Evolutionary conservation across 2,888 invertebrate species (phyloP), one percentile per base, ranked within the genome.

Genomic region (Sesia apiformis): DNA sequence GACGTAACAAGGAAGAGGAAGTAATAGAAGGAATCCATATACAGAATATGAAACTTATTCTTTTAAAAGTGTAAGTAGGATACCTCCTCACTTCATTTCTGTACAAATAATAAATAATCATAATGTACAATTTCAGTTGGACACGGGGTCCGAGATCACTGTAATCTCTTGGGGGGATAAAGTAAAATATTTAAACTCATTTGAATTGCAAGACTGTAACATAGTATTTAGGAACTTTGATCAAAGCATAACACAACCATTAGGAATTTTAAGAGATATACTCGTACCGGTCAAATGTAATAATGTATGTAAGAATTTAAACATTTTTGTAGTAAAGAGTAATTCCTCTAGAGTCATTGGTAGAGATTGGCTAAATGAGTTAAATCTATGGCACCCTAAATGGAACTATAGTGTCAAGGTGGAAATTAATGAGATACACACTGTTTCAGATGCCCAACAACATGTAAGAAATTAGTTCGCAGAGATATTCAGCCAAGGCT

Each of bases 1-100:
- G 4, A 38, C 5, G 39, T 41, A 3, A n/a, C 50, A 6, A 4
- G 23, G 7, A 4, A 51, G 43, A 51, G n/a, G n/a, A n/a, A n/a
- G n/a, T n/a, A n/a, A n/a, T n/a, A n/a, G n/a, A n/a, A n/a, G n/a
- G n/a, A n/a, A n/a, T n/a, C n/a, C n/a, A n/a, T n/a, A n/a, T n/a
- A n/a, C n/a, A n/a, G n/a, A n/a, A n/a, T n/a, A n/a, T n/a, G n/a
- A n/a, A n/a, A n/a, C n/a, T n/a, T n/a, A n/a, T n/a, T n/a, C n/a
- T n/a, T n/a, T n/a, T n/a, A n/a, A n/a, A 38, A 38, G 56, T 54
- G 51, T 54, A 53, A 56, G 49, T 40, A 56, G 50, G 52, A 46
- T 53, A 39, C 52, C 54, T 39, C 53, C 53, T 5, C 58, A 56
- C 23, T 53, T 40, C 3, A 23, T 55, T 3, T n/a, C n/a, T n/a